These are phyloP conservation scores for Watersipora subatra DNA, from an alignment of 1,140 invertebrate genomes.

Conservation along the genomic window DNA sequence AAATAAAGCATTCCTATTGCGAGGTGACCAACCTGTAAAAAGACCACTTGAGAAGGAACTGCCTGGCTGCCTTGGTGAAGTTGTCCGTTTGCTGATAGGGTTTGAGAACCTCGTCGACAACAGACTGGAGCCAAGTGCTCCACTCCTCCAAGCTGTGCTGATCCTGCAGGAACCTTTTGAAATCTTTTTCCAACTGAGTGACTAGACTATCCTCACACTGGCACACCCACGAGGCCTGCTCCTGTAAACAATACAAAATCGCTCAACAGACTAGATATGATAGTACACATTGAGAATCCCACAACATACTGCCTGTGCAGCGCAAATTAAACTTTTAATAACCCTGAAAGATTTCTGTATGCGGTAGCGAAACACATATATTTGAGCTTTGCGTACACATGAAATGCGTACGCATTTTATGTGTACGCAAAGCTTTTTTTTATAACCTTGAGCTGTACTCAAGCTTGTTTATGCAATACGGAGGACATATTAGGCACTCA, in stretches of 20 bases:
- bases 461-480: no score
- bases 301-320: background rate
- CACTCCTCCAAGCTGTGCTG: slow-evolving; percentile 90
- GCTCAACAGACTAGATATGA: no score
- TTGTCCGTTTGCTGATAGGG: slow-evolving; percentile 59
- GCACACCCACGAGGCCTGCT: slow-evolving; percentile 90
- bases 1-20: no score
- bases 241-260: slow-evolving; percentile 32
- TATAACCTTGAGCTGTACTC: no score
- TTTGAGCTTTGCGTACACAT: no score
- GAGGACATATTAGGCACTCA: no score
- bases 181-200: slow-evolving; percentile 74
- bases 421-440: no score
- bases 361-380: no score
- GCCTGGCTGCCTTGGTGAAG: slow-evolving; percentile 68
- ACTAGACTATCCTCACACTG: slow-evolving; percentile 79
- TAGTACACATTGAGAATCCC: background rate
- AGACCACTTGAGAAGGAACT: slow-evolving; percentile 95
- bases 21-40: slow-evolving; percentile 85
- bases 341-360: no score
- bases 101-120: slow-evolving; percentile 70
- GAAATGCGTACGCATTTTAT: no score
- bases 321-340: no score
- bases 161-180: slow-evolving; percentile 79
- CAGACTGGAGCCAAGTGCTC: slow-evolving; percentile 88